Conservation (phyloP, 2,797 vertebrate species). For the Acestrorhynchus altus region DNA sequence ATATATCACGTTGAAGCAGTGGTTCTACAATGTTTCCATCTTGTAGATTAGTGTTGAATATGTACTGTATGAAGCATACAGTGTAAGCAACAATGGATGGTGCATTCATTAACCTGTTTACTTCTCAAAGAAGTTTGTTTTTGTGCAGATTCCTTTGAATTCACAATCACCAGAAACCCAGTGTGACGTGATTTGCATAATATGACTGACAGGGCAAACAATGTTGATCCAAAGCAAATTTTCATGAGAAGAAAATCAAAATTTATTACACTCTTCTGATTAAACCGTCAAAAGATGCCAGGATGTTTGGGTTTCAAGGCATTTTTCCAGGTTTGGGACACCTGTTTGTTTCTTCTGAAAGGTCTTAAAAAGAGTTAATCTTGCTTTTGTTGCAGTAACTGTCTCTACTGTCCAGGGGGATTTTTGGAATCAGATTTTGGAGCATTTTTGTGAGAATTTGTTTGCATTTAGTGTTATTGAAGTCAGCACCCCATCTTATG, state of each 20-base stretch:
- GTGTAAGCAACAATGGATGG: neutral
- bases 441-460: too few relatives aligned
- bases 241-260: slow-evolving; percentile 3
- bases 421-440: too few relatives aligned
- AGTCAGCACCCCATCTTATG: too few relatives aligned
- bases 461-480: too few relatives aligned
- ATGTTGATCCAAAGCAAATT: slow-evolving; percentile 1
- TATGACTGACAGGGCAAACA: neutral
- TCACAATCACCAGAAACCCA: neutral
- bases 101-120: neutral
- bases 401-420: too few relatives aligned
- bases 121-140: slow-evolving; percentile 4
- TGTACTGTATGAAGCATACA: neutral
- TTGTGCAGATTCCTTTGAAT: neutral
- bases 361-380: too few relatives aligned
- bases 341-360: too few relatives aligned
- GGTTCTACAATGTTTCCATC: neutral
- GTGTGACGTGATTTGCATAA: neutral
- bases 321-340: neutral
- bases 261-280: neutral
- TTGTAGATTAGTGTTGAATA: neutral
- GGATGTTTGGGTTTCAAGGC: neutral
- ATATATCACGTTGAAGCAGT: too few relatives aligned
- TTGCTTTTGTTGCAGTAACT: too few relatives aligned
- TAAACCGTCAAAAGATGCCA: neutral